A percentile compares a stretch with the other conserved stretches of the same genome.
phyloP scores from a whole-genome alignment of 2,888 invertebrate species.

The Phengaris alcon region DNA sequence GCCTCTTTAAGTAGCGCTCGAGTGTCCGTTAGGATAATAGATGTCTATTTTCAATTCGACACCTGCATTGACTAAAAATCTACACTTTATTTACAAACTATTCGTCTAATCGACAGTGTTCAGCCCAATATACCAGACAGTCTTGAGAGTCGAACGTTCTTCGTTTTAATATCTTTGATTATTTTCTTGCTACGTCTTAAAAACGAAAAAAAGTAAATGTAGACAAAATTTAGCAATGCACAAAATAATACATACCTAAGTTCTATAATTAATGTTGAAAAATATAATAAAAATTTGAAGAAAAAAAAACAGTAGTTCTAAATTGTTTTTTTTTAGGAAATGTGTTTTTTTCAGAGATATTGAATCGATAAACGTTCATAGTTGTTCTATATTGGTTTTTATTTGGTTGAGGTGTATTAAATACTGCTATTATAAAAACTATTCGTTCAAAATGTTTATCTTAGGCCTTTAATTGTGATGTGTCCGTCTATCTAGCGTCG shows the following conservation, averaged over 20 bases:
- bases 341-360: background rate
- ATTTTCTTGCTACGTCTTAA: background rate
- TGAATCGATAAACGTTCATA: background rate
- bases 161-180: background rate
- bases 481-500: slow-evolving; percentile 20
- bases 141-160: background rate
- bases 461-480: slow-evolving; percentile 22
- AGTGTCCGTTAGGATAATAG: background rate
- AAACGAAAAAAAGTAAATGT: no score
- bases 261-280: background rate
- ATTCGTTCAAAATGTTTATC: slow-evolving; percentile 18
- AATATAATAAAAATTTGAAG: no score
- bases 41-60: slow-evolving; percentile 14
- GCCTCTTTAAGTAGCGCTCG: background rate
- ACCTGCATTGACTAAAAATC: slow-evolving; percentile 22
- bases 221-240: background rate
- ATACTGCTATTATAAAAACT: slow-evolving; percentile 4
- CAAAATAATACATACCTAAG: background rate
- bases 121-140: slow-evolving; percentile 17
- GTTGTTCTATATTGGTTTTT: slow-evolving; percentile 19
- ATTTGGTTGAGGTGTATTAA: background rate
- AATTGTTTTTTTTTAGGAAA: background rate
- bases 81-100: slow-evolving; percentile 27
- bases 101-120: slow-evolving; percentile 3
- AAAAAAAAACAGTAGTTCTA: no score